A percentile compares a stretch with the other conserved stretches of the same genome.
Evolutionary conservation across 64 coral and sea anemone species (phyloP).

Genomic region (Trachythela sp.): DNA sequence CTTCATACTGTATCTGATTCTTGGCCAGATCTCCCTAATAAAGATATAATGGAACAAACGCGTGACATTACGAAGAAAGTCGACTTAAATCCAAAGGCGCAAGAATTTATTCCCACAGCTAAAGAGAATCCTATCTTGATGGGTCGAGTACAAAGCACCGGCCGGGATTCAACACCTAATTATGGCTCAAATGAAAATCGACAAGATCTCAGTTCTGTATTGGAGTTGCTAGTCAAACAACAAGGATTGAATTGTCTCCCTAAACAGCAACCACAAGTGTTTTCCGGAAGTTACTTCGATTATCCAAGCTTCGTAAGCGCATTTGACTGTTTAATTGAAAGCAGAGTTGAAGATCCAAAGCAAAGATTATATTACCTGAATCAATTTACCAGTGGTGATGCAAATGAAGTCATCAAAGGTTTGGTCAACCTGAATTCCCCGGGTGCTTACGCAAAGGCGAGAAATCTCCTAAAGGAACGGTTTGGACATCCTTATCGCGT

Average conservation of each 20-base stretch:
- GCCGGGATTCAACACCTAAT: too few relatives aligned
- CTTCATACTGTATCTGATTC: too few relatives aligned
- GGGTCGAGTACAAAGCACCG: too few relatives aligned
- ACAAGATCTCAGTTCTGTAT: slow-evolving; percentile 23
- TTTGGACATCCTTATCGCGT: slow-evolving; percentile 47
- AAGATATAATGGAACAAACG: too few relatives aligned
- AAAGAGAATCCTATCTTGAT: too few relatives aligned
- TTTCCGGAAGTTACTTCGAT: slow-evolving; percentile 36
- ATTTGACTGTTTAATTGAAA: slow-evolving; percentile 43
- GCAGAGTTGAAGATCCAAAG: slow-evolving; percentile 19
- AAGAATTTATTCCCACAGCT: too few relatives aligned
- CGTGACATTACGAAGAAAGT: too few relatives aligned
- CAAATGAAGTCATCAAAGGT: slow-evolving; percentile 52
- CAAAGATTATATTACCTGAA: slow-evolving; percentile 41
- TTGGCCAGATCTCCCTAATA: too few relatives aligned
- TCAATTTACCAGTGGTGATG: slow-evolving; percentile 38
- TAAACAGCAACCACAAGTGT: slow-evolving; percentile 25
- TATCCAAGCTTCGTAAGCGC: slow-evolving; percentile 46
- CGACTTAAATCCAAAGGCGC: too few relatives aligned
- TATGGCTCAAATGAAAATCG: not conserved
- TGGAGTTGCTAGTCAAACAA: slow-evolving; percentile 31
- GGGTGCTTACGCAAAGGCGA: slow-evolving; percentile 44
- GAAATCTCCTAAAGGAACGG: slow-evolving; percentile 39
- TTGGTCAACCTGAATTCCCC: slow-evolving; percentile 24
- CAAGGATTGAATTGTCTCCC: slow-evolving; percentile 30